Base-by-base conservation (phyloP, 2,888 invertebrate genomes). In the Sialis fuliginosa region DNA sequence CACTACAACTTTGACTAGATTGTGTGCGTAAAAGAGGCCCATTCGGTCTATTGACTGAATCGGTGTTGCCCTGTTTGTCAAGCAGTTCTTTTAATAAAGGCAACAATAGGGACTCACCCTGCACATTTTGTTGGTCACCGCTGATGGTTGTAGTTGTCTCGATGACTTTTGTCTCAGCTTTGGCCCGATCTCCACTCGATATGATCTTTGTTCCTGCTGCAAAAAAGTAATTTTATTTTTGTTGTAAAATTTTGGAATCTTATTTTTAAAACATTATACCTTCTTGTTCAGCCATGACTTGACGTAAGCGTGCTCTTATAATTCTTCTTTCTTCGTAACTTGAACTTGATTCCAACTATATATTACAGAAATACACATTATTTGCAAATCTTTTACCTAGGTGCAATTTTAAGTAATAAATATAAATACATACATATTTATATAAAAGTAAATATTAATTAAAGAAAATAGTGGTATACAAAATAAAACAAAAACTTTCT, bases 271-370 rank as follows among this genome's bases (percentile, higher is more conserved):
- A 44, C 34, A 34, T 31, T 35, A 62, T 71, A 89, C 89, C 87
- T 81, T 84, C 83, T 66, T 83, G 81, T 70, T 84, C 84, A 58
- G 87, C 86, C 79, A 88, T 82, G 62, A 90, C 77, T 65, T 81
- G 75, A 58, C 83, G 79, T 59, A 90, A 73, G 66, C 87, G 77
- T 58, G 80, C 79, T 64, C 89, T 74, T 62, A 90, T 78, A 57
- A 77, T 75, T 59, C 86, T 80, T 59, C 88, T 77, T 66, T 85
- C 85, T 66, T 89, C 89, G 83, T 87, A 88, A 64, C 85, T 85
- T 55, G 77, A 79, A 64, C 85, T 80, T 67, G 80, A 77, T 66
- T 86, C 85, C 70, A 90, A 74, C 89, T 89, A 65, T 43, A 69
- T 70, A 52, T 31, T 45, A 45, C 46, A 50, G 37, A 43, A 48